These are phyloP conservation scores for Chloroceryle inda DNA, from an alignment of 2,797 vertebrate genomes.

Conservation along the genomic window DNA sequence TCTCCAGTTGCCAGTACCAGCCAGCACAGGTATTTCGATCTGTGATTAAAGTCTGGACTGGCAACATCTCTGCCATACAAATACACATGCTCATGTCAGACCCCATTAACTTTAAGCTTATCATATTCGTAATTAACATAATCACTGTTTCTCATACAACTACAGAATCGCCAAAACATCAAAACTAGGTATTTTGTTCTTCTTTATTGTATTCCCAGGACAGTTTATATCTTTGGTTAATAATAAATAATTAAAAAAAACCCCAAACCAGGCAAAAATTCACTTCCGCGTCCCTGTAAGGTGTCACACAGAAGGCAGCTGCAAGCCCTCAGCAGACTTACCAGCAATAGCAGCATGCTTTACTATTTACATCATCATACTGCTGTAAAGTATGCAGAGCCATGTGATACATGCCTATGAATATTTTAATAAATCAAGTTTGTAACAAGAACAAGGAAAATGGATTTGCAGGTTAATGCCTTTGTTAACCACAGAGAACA, in stretches of 20 bases:
- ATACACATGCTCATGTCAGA: neutral
- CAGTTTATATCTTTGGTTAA: neutral
- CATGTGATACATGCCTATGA: neutral
- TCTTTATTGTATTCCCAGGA: neutral
- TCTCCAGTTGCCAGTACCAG: neutral
- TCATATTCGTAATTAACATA: neutral
- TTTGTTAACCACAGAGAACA: neutral
- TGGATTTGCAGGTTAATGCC: neutral
- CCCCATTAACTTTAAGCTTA: neutral
- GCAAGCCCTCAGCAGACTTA: neutral
- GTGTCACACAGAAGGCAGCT: neutral
- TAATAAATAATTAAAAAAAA: neutral
- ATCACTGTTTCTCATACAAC: neutral
- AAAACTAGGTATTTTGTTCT: neutral
- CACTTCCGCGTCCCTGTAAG: neutral
- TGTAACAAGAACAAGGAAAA: neutral
- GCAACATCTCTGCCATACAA: neutral
- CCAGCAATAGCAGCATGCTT: neutral
- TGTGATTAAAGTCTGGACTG: neutral
- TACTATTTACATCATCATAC: neutral
- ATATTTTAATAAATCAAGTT: neutral
- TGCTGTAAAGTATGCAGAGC: neutral
- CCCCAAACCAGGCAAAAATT: neutral
- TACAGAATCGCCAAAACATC: neutral
- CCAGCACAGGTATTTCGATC: neutral